Conservation (phyloP, 1,140 invertebrate species). For the Acyrthosiphon pisum region DNA sequence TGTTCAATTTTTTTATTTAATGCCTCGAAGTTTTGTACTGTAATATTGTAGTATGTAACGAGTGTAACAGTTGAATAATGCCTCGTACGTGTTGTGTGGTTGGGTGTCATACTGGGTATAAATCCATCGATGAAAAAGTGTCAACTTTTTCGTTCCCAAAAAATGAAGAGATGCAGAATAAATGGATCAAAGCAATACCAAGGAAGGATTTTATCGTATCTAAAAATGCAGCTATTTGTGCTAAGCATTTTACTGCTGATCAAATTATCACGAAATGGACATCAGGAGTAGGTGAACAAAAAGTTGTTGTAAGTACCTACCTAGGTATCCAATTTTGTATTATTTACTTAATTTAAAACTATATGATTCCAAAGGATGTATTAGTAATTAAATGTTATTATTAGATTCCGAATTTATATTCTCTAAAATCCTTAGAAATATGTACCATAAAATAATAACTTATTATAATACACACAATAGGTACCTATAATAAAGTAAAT, state of each 20-base stretch:
- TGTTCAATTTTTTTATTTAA: too few relatives aligned
- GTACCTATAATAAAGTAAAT: too few relatives aligned
- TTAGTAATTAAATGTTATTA: too few relatives aligned
- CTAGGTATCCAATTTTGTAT: neutral
- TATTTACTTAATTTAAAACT: neutral
- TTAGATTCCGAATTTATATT: too few relatives aligned
- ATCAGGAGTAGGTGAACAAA: neutral
- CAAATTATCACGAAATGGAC: constrained; percentile 6
- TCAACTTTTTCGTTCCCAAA: constrained; percentile 23
- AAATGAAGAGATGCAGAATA: too few relatives aligned
- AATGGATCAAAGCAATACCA: constrained; percentile 20
- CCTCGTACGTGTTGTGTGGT: constrained; percentile 18
- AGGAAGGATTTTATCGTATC: neutral
- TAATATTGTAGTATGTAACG: too few relatives aligned
- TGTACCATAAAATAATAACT: too few relatives aligned
- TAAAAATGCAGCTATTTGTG: constrained; percentile 10
- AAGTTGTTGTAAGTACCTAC: neutral
- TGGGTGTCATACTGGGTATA: neutral
- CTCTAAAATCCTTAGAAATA: too few relatives aligned
- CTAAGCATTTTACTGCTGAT: constrained; percentile 18
- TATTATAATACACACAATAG: too few relatives aligned
- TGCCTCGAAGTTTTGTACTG: too few relatives aligned
- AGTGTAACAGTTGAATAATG: neutral
- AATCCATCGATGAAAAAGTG: neutral
- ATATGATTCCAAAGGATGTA: neutral